Conservation (phyloP, 2,888 invertebrate genomes). For the Eilema sororculum region DNA sequence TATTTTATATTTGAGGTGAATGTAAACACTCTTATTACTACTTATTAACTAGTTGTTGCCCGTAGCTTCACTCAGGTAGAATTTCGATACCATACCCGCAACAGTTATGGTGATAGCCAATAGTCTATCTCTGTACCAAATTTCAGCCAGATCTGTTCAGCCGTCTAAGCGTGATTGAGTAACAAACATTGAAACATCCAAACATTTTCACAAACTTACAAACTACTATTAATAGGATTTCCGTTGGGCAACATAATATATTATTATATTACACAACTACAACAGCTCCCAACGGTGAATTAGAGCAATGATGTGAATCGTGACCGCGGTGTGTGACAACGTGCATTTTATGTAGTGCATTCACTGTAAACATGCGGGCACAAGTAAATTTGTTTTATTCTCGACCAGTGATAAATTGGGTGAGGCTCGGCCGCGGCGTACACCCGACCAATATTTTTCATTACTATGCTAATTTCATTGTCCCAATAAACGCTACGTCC, state of each 20-base stretch:
- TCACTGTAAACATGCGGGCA: slow-evolving; percentile 52
- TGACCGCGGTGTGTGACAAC: slow-evolving; percentile 51
- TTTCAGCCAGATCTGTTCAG: no score
- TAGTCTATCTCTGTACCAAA: no score
- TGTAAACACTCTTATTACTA: no score
- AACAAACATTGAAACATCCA: no score
- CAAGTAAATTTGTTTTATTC: slow-evolving; percentile 69
- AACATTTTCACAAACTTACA: no score
- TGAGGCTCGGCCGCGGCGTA: slow-evolving; percentile 60
- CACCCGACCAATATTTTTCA: slow-evolving; percentile 84
- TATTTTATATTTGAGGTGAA: no score
- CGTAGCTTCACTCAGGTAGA: no score
- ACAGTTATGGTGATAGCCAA: no score
- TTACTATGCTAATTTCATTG: slow-evolving; percentile 87
- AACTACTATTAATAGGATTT: no score
- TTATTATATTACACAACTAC: not conserved
- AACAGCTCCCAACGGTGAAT: slow-evolving; percentile 33
- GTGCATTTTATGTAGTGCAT: slow-evolving; percentile 58
- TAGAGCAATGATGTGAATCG: slow-evolving; percentile 46
- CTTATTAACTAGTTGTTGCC: no score
- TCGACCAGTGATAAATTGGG: slow-evolving; percentile 70
- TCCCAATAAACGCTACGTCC: slow-evolving; percentile 80
- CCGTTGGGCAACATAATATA: not conserved
- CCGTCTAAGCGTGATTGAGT: no score
- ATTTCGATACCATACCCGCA: no score